Evolutionary conservation across 2,113 vertebrate genomes (phyloP), one percentile per base, ranked within the genome.

Genomic region (Lasiurus borealis): DNA sequence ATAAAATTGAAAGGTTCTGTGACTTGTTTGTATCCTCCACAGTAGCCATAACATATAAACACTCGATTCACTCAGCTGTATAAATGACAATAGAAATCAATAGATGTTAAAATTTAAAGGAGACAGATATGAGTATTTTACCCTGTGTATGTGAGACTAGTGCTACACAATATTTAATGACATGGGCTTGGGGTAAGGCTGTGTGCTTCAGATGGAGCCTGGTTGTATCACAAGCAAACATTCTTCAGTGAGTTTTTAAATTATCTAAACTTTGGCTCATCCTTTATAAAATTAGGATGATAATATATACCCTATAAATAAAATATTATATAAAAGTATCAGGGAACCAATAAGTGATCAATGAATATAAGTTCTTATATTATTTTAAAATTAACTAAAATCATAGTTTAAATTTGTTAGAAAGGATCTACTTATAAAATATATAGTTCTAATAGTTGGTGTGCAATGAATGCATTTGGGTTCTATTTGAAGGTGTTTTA

Each of bases 401-500:
- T 36, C 5, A 34, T 50, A 50, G 15, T 62, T 75, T 71, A 75
- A 40, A 85, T 76, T 48, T 78, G 3, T 76, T 31, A 73, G n/a
- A 19, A 91, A 73, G 21, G 14, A 9, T 44, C 15, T 31, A 15
- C 36, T 84, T 68, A 12, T 48, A 85, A 91, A 76, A 88, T 21
- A 57, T 1, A 34, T 62, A 44, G 86, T 76, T 91, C 44, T 69
- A 95, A 82, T 85, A 81, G 14, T 31, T 64, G 19, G 27, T 5
- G 19, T 84, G 15, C 31, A 71, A 68, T 76, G 18, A 90, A 68
- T 69, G 21, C 52, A 1, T 80, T 82, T 73, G 18, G 21, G 1
- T 48, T 94, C 2, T 23, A 95, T 96, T 78, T 66, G 48, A 91
- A 87, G 66, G 34, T 88, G 6, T 83, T 92, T 88, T 71, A 72